These are phyloP conservation scores for Microcebus ravelobensis DNA, from an alignment of 2,113 vertebrate species.

Conservation along the genomic window DNA sequence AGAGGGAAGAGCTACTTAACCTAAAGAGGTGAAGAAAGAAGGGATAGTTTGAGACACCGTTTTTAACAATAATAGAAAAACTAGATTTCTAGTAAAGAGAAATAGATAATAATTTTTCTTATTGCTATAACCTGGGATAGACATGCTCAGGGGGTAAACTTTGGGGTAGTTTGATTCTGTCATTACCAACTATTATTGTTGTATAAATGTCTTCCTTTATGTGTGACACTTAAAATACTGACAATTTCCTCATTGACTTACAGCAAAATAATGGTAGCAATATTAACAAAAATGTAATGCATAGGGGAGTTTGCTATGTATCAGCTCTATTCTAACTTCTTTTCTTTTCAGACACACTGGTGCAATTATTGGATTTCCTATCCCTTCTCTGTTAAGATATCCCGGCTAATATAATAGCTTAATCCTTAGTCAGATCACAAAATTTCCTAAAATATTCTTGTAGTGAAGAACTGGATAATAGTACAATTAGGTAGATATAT, in stretches of 20 bases:
- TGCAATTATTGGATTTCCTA: neutral
- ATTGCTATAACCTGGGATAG: neutral
- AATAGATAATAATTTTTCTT: neutral
- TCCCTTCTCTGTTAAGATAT: neutral
- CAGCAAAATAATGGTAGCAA: neutral
- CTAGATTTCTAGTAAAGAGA: neutral
- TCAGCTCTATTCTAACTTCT: neutral
- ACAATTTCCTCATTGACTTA: constrained; percentile 5
- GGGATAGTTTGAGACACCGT: neutral
- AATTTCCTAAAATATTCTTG: neutral
- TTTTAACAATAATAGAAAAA: neutral
- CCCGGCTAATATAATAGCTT: neutral
- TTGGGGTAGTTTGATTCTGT: neutral
- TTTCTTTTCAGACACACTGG: constrained; percentile 12
- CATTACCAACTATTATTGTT: neutral
- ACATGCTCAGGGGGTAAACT: neutral
- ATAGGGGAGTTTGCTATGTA: neutral
- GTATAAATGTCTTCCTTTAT: neutral
- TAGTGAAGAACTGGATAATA: neutral
- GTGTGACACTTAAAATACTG: neutral
- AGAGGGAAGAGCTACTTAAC: neutral
- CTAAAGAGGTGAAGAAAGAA: neutral
- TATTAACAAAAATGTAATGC: neutral
- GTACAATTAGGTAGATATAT: neutral
- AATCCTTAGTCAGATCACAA: neutral